A percentile compares a stretch with the other conserved stretches of the same genome.
These are phyloP conservation scores for Trematocara stigmaticum DNA, from an alignment of 2,113 vertebrate species.

Conservation along the genomic window DNA sequence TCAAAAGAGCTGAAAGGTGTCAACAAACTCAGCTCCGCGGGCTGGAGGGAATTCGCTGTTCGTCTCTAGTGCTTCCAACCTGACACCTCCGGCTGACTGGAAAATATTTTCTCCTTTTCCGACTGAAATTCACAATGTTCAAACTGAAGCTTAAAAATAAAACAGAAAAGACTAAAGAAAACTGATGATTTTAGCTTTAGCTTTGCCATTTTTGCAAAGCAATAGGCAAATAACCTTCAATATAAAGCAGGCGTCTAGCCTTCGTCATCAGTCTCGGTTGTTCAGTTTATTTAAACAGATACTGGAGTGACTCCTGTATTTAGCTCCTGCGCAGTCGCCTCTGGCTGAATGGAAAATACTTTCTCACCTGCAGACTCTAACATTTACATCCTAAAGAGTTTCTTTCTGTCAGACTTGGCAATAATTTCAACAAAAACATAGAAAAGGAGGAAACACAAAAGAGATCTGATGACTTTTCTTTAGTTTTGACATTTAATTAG, in stretches of 20 bases:
- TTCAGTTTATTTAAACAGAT: not conserved
- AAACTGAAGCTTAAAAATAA: not conserved
- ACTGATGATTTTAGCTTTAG: accelerated
- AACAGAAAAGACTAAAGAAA: not conserved
- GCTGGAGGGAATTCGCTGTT: not conserved
- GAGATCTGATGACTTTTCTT: not conserved
- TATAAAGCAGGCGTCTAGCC: not conserved
- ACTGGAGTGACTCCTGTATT: not conserved
- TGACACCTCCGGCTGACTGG: not conserved
- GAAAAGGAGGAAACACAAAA: not conserved
- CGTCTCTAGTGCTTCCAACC: not conserved
- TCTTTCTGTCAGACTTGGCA: not conserved
- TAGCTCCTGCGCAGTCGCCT: not conserved
- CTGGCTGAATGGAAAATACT: not conserved
- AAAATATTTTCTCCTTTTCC: not conserved
- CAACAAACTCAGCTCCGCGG: accelerated
- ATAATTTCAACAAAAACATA: not conserved
- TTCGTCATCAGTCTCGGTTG: not conserved
- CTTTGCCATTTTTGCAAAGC: not conserved
- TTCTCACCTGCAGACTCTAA: not conserved
- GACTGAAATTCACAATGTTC: not conserved
- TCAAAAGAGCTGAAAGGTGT: not conserved
- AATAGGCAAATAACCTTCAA: not conserved
- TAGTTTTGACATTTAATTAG: not conserved
- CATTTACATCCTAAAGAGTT: not conserved